These are phyloP conservation scores for Notospermus geniculatus DNA, from an alignment of 1,140 invertebrate species.

Conservation along the genomic window DNA sequence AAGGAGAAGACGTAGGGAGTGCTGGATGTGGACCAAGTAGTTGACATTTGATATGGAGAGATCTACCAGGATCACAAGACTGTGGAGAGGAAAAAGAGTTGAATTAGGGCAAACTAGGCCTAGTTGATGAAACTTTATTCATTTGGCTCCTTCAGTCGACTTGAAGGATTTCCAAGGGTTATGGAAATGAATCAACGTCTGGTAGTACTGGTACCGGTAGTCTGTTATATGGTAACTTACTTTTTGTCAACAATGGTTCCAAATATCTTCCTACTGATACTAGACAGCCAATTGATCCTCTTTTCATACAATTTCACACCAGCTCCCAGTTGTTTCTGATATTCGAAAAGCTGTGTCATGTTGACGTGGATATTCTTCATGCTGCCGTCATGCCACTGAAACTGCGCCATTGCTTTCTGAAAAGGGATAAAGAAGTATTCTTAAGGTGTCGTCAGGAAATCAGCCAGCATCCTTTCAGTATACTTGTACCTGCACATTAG, in stretches of 20 bases:
- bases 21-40: constrained; percentile 56
- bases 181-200: neutral
- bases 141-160: too few relatives aligned
- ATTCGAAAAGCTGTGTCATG: constrained; percentile 55
- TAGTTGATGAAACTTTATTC: too few relatives aligned
- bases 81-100: constrained; percentile 26
- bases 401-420: constrained; percentile 56
- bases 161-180: too few relatives aligned
- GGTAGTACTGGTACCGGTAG: neutral
- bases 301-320: constrained; percentile 52
- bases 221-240: constrained; percentile 27
- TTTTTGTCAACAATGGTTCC: constrained; percentile 54
- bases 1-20: constrained; percentile 53
- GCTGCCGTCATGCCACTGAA: constrained; percentile 56
- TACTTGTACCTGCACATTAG: too few relatives aligned
- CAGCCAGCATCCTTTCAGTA: too few relatives aligned
- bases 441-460: too few relatives aligned
- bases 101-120: neutral
- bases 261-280: constrained; percentile 51
- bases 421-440: constrained; percentile 9
- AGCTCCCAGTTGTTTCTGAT: constrained; percentile 54
- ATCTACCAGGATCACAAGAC: constrained; percentile 54
- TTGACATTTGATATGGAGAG: constrained; percentile 53
- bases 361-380: constrained; percentile 56
- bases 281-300: constrained; percentile 54